Evolutionary conservation across 2,113 vertebrate genomes (phyloP), one percentile per base, ranked within the genome.

Genomic region (Nibea coibor): DNA sequence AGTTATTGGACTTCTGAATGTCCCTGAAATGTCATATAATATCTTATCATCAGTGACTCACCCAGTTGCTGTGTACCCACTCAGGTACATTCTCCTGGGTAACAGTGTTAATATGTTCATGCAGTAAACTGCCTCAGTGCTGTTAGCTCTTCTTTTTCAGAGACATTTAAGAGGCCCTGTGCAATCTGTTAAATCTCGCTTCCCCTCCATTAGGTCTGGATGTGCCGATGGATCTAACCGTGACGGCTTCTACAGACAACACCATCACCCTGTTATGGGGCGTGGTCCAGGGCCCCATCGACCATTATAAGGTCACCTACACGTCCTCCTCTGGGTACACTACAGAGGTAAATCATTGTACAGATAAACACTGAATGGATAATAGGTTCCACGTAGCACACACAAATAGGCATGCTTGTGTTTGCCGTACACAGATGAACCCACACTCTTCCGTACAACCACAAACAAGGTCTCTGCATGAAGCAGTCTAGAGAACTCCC

Each of bases 251-350:
- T 22, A 98, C 97, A 0, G 97, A 99, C 89, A 96, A 96, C 0
- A 97, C 96, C 88, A 97, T 99, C 92, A 97, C 97, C 0, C 92
- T 99, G 80, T 80, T 94, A 80, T 99, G 98, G 98, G 96, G 96
- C 24, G 92, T 94, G 85, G 97, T 97, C 80, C 95, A 71, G 0
- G 98, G 97, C 14, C 97, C 98, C 59, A 97, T 99, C 0, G 98
- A 99, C 91, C 97, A 98, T 91, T 99, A 99, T 88, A 95, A 94
- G 11, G 84, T 99, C 87, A 97, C 95, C 73, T 98, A 97, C 89
- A 97, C 96, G 2, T 97, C 98, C 0, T 96, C 97, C 54, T 96
- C 95, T 0, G 98, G 98, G 7, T 90, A 96, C 62, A 94, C 95
- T 28, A 96, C 96, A 0, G 97, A 99, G 93, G 94, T 94, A 86